Percentiles rank a stretch among this genome's conserved stretches.
These are phyloP conservation scores for Myathropa florea DNA, from an alignment of 2,888 invertebrate genomes.

Conservation along the genomic window DNA sequence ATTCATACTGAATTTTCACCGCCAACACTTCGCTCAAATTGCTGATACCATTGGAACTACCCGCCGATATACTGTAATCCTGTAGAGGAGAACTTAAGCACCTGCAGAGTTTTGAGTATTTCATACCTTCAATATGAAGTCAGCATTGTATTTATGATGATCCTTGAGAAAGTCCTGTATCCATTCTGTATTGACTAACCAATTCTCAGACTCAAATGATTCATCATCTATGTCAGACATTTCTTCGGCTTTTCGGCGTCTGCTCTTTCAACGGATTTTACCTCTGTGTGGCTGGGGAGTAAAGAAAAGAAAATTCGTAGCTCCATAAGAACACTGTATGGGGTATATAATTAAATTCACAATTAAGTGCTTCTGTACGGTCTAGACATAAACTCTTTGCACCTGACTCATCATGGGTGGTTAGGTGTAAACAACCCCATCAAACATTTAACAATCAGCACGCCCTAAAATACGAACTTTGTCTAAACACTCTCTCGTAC, in stretches of 20 bases:
- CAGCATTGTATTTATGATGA: slow-evolving; percentile 72
- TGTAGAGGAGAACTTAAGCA: not conserved
- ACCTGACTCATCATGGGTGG: not conserved
- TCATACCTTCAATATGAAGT: slow-evolving; percentile 73
- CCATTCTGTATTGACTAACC: slow-evolving; percentile 75
- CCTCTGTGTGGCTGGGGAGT: no score
- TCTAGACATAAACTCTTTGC: not conserved
- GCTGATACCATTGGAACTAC: slow-evolving; percentile 86
- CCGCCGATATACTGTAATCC: slow-evolving; percentile 82
- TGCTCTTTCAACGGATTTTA: no score
- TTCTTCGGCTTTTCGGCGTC: not conserved
- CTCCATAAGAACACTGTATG: not conserved
- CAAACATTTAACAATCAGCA: not conserved
- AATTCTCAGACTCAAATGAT: slow-evolving; percentile 73
- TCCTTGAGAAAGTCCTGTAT: slow-evolving; percentile 73
- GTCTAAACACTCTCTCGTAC: not conserved
- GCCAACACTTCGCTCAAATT: slow-evolving; percentile 89
- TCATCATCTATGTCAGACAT: slow-evolving; percentile 75
- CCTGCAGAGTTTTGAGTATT: not conserved
- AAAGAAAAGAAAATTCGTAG: no score
- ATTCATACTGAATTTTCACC: slow-evolving; percentile 86
- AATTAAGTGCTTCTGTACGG: not conserved
- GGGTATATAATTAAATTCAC: not conserved
- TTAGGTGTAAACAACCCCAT: not conserved
- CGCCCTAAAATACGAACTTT: not conserved